A percentile compares a stretch with the other conserved stretches of the same genome.
Evolutionary conservation across 1,140 invertebrate species (phyloP).

Genomic region (Panulirus ornatus): DNA sequence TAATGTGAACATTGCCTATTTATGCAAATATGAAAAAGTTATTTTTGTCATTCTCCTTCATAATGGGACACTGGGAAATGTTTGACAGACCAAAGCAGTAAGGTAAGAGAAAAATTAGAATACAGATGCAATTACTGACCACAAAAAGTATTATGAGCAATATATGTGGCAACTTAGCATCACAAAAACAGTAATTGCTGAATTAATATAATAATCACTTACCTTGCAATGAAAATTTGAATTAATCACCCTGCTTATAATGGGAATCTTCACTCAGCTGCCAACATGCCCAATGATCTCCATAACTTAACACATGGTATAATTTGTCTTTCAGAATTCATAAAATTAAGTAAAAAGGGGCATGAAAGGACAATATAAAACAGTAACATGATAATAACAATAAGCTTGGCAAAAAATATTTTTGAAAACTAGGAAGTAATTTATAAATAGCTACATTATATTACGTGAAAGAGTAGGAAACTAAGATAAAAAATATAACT

Average conservation of each 20-base stretch:
- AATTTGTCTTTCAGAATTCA: background rate
- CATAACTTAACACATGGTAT: background rate
- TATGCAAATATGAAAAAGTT: background rate
- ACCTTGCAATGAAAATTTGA: background rate
- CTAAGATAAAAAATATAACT: background rate
- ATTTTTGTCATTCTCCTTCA: background rate
- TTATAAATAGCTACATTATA: background rate
- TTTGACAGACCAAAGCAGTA: background rate
- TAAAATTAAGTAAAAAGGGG: slow-evolving; percentile 29
- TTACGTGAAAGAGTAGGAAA: background rate
- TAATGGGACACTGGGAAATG: background rate
- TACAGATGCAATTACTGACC: background rate
- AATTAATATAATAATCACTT: background rate
- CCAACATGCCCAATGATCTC: background rate
- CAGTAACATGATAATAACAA: background rate
- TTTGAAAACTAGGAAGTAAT: background rate
- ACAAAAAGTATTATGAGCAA: background rate
- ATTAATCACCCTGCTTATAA: background rate
- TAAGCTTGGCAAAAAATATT: background rate
- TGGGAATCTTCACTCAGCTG: background rate
- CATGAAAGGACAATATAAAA: slow-evolving; percentile 22
- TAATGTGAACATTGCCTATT: slow-evolving; percentile 29
- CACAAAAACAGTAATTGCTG: background rate
- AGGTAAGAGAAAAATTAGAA: background rate
- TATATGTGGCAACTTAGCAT: background rate